phyloP scores from a whole-genome alignment of 1,140 invertebrate species.

The Neomicropteryx cornuta region DNA sequence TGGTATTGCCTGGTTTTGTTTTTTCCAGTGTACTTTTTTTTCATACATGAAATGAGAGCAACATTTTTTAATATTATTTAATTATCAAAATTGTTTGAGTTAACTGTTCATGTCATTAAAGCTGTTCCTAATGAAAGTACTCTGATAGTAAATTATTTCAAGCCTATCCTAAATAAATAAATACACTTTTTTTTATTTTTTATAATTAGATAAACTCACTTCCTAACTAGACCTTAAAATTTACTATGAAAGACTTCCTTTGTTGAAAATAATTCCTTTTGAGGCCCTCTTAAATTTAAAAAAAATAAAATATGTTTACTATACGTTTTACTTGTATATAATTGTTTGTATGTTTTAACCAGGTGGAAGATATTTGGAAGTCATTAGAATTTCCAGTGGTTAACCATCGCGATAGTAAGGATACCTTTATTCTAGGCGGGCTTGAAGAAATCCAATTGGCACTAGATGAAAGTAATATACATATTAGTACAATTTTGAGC shows the following conservation, averaged over 20 bases:
- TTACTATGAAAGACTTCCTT: no score
- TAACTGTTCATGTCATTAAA: no score
- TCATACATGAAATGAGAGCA: background rate
- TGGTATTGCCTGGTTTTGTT: background rate
- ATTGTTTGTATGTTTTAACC: slow-evolving; percentile 7
- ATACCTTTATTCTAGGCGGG: slow-evolving; percentile 70
- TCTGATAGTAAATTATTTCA: no score
- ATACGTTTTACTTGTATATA: no score
- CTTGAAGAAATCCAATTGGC: slow-evolving; percentile 73
- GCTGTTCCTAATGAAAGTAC: no score
- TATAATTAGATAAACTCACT: no score
- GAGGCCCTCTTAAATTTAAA: no score
- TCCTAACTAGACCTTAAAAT: no score
- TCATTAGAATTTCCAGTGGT: slow-evolving; percentile 64
- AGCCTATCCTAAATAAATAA: no score
- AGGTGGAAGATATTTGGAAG: slow-evolving; percentile 75
- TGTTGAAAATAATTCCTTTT: no score
- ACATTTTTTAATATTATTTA: slow-evolving; percentile 16
- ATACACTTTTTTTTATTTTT: no score
- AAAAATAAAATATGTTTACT: no score
- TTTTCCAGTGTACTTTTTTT: background rate
- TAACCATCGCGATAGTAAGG: slow-evolving; percentile 65
- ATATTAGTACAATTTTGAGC: slow-evolving; percentile 73
- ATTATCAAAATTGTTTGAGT: slow-evolving; percentile 26
- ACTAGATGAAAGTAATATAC: slow-evolving; percentile 77